Conservation (phyloP, 2,888 invertebrate genomes). For the Caenorhabditis sulstoni region DNA sequence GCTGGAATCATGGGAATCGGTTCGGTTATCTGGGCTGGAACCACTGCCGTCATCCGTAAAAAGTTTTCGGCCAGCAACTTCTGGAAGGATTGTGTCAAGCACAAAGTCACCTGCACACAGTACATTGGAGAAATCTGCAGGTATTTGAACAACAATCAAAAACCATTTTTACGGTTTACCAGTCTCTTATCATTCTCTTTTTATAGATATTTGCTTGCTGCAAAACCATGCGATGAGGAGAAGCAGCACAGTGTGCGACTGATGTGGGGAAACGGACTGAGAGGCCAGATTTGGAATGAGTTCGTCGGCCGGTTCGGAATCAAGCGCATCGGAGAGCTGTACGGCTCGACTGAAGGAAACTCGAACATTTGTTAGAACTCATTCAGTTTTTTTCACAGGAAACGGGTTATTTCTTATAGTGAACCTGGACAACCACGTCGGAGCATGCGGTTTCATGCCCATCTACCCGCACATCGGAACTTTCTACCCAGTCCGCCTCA, state of each 20-base stretch:
- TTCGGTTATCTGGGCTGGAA: slow-evolving; percentile 82
- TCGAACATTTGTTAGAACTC: slow-evolving; percentile 86
- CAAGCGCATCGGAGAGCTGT: slow-evolving; percentile 91
- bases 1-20: slow-evolving; percentile 86
- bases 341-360: slow-evolving; percentile 97
- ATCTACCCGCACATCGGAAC: slow-evolving; percentile 87
- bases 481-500: slow-evolving; percentile 94
- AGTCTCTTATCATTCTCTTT: no score
- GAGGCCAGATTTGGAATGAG: slow-evolving; percentile 93
- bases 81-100: slow-evolving; percentile 84
- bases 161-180: no score
- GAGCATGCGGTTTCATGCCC: slow-evolving; percentile 92
- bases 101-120: slow-evolving; percentile 76
- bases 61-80: slow-evolving; percentile 96
- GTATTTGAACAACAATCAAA: slow-evolving; percentile 13
- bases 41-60: slow-evolving; percentile 88
- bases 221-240: slow-evolving; percentile 81
- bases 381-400: no score
- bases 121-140: slow-evolving; percentile 84
- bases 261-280: slow-evolving; percentile 93
- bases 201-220: slow-evolving; percentile 82
- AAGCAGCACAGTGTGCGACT: slow-evolving; percentile 84
- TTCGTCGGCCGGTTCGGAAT: slow-evolving; percentile 91
- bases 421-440: slow-evolving; percentile 92
- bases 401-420: slow-evolving; percentile 82